A percentile compares a stretch with the other conserved stretches of the same genome.
Conservation (phyloP, 2,113 vertebrate genomes). For the Galbula dea region DNA sequence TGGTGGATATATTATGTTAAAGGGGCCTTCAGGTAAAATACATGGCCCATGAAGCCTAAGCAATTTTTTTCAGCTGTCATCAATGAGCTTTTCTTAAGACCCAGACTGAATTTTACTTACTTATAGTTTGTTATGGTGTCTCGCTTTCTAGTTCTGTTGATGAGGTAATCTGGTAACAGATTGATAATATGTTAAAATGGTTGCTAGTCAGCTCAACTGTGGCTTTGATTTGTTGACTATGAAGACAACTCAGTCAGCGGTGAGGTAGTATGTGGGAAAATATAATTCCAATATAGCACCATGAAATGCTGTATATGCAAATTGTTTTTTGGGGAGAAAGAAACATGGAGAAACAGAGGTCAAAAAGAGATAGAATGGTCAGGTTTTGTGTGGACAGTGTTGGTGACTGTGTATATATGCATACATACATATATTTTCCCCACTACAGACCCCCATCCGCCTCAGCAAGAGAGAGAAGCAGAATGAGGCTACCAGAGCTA, state of each 20-base stretch:
- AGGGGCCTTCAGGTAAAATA: neutral
- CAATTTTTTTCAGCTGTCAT: neutral
- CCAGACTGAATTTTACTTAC: neutral
- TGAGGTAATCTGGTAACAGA: neutral
- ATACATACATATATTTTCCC: no score
- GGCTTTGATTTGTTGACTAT: neutral
- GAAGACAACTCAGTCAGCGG: neutral
- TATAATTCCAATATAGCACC: neutral
- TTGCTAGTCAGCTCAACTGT: neutral
- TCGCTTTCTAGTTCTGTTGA: neutral
- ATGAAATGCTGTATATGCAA: neutral
- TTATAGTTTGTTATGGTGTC: neutral
- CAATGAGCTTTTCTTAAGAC: neutral
- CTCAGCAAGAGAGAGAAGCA: neutral
- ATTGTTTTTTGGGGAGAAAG: neutral
- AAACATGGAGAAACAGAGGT: neutral
- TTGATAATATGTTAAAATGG: neutral
- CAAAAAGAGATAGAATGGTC: neutral
- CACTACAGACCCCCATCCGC: neutral
- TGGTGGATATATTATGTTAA: neutral
- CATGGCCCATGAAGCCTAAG: fast-evolving
- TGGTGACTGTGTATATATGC: neutral
- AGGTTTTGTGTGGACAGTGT: neutral
- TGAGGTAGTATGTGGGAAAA: neutral
- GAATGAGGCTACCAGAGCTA: neutral